Conservation (phyloP, 2,797 vertebrate genomes). For the Micropoecilia bifurca region DNA sequence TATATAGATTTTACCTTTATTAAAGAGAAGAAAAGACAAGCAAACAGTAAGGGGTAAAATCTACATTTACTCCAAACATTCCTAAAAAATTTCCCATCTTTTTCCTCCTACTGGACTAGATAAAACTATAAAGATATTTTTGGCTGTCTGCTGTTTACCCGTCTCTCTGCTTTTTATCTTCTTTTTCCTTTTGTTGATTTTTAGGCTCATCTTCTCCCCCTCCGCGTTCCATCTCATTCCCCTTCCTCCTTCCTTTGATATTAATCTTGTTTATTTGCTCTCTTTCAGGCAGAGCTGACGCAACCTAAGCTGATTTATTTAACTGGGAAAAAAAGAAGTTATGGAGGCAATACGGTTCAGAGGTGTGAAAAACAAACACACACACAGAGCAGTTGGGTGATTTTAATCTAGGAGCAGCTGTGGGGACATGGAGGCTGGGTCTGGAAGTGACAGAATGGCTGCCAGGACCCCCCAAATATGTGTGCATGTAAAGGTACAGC, state of each 20-base stretch:
- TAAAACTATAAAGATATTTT: slow-evolving; percentile 49
- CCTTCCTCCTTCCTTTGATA: slow-evolving; percentile 41
- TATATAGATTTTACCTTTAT: not conserved
- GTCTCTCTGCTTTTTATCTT: slow-evolving; percentile 21
- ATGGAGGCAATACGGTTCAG: slow-evolving; percentile 3
- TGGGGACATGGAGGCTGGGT: not conserved
- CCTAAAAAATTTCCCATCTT: slow-evolving; percentile 18
- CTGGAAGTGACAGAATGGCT: not conserved
- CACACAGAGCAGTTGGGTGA: not conserved
- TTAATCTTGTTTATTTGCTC: slow-evolving; percentile 33
- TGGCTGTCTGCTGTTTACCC: not conserved
- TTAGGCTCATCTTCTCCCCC: not conserved
- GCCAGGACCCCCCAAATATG: not conserved
- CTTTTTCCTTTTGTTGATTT: slow-evolving; percentile 10
- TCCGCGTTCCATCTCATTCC: slow-evolving; percentile 5
- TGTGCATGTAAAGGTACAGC: not conserved
- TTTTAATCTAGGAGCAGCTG: slow-evolving; percentile 1
- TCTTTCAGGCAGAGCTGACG: not conserved
- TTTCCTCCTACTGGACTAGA: slow-evolving; percentile 23
- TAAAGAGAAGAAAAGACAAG: slow-evolving; percentile 4
- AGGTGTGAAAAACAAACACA: slow-evolving; percentile 4
- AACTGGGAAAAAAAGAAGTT: not conserved
- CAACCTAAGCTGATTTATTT: slow-evolving; percentile 35
- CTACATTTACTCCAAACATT: slow-evolving; percentile 44
- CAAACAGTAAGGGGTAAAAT: slow-evolving; percentile 5